Base-by-base conservation (phyloP, 2,797 vertebrate species). In the Pangasius sanitwongsei region DNA sequence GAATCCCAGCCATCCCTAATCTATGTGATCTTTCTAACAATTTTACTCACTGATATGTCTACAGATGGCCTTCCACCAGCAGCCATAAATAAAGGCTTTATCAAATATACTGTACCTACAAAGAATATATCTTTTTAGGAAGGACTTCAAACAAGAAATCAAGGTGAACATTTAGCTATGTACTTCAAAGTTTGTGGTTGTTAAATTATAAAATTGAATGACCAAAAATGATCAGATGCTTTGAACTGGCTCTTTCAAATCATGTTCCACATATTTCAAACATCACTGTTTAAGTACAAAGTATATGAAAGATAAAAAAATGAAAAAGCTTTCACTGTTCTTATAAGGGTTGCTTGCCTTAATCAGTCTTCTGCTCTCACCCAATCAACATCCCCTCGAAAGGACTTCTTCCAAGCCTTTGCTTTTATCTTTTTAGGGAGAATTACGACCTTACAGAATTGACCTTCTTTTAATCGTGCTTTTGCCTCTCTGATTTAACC, bases 11-110 rank as follows among this genome's bases (percentile, higher is more conserved):
- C 48, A 48, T 90, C 55, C 37, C 25, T 88, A 69, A 88, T 86
- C 57, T 87, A 13, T 53, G 72, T 87, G 86, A 61, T 81, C 48
- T 37, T 90, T 89, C 90, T 88, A 77, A 92, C 92, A 91, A 93
- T 94, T 91, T 93, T 93, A 93, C 93, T 91, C 91, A 90, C 86
- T 92, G 93, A 95, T 95, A 95, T 95, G 94, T 95, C 94, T 94
- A 94, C 92, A 92, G 92, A 92, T 93, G 92, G 72, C 93, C 92
- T 92, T 93, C 91, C 92, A 91, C 93, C 93, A 93, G 88, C 94
- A 94, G 94, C 94, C 95, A 95, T 94, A 94, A 94, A 95, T 94
- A 94, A 92, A 92, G 94, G 94, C 1, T 12, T 34, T 55, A 80
- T 57, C 44, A 57, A 37, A 81, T 81, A 93, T 95, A 65, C 59